These are phyloP conservation scores for Eufriesea mexicana DNA, from an alignment of 1,140 invertebrate genomes.

Conservation along the genomic window DNA sequence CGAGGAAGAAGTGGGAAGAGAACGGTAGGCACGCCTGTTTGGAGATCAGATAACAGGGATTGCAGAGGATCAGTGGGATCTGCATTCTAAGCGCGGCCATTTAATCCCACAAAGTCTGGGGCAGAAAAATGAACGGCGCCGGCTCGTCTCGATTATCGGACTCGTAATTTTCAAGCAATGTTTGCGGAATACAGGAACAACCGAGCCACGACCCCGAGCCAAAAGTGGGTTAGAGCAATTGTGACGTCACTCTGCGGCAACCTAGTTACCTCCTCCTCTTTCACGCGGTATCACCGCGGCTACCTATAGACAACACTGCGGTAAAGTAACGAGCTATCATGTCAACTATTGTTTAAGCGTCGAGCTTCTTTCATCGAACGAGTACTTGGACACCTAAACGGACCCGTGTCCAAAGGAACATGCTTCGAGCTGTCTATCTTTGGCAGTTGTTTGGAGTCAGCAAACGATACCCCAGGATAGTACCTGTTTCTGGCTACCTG, in stretches of 20 bases:
- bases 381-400: no score
- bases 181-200: slow-evolving; percentile 48
- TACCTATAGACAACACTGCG: slow-evolving; percentile 65
- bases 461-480: no score
- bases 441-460: not conserved
- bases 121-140: not conserved
- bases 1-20: not conserved
- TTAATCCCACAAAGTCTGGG: not conserved
- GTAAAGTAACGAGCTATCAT: slow-evolving; percentile 58
- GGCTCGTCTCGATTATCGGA: not conserved
- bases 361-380: not conserved
- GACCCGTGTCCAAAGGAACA: not conserved
- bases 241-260: slow-evolving; percentile 72
- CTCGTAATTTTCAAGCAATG: slow-evolving; percentile 60
- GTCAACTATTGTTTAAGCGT: slow-evolving; percentile 44
- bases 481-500: no score
- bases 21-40: not conserved
- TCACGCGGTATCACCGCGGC: slow-evolving; percentile 37
- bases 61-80: not conserved
- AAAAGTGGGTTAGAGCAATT: slow-evolving; percentile 65
- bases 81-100: slow-evolving; percentile 1
- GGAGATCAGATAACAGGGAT: not conserved
- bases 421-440: not conserved
- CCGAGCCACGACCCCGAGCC: slow-evolving; percentile 32
- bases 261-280: slow-evolving; percentile 63